Evolutionary conservation across 2,113 vertebrate species (phyloP), one percentile per base, ranked within the genome.

Genomic region (Labeo rohita): DNA sequence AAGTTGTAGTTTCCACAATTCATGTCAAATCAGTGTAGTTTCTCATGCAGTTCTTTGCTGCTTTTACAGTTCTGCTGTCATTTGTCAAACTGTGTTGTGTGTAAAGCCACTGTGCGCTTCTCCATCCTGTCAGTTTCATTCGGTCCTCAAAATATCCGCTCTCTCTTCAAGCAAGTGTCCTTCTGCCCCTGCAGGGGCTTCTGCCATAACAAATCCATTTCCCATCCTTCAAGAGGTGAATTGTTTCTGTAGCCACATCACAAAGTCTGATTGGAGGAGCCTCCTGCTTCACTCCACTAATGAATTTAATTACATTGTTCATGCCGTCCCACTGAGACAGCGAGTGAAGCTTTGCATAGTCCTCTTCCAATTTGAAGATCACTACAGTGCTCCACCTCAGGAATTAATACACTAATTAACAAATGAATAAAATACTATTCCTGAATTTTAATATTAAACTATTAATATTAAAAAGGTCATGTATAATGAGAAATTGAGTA

Each of bases 281-380:
- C 56, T 23, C 68, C 21, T 5, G 45, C 16, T 77, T 75, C 54
- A 54, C 8, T 89, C 23, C 50, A 72, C 74, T 87, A 89, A 85
- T 85, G 23, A 83, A 85, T 65, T 61, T 87, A 78, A 87, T 89
- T 79, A 75, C 66, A 75, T 73, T 89, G 79, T 85, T 18, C 18
- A 80, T 21, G 7, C 59, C 6, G 50, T 49, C 10, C 65, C 47
- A 39, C 77, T 34, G n/a, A 59, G 39, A 21, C 47, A 16, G 5
- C 6, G 11, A 86, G 50, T 47, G 28, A 1, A 49, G 65, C 21
- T 45, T 80, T 23, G 76, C 50, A 11, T 23, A 9, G 15, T 76
- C 39, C 43, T 68, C 61, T 49, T 79, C n/a, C 50, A 63, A 74
- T 56, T n/a, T 73, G 39, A 45, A 73, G 39, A 45, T 73, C 18